phyloP scores from a whole-genome alignment of 2,113 vertebrate genomes.

The Odocoileus hemionus region DNA sequence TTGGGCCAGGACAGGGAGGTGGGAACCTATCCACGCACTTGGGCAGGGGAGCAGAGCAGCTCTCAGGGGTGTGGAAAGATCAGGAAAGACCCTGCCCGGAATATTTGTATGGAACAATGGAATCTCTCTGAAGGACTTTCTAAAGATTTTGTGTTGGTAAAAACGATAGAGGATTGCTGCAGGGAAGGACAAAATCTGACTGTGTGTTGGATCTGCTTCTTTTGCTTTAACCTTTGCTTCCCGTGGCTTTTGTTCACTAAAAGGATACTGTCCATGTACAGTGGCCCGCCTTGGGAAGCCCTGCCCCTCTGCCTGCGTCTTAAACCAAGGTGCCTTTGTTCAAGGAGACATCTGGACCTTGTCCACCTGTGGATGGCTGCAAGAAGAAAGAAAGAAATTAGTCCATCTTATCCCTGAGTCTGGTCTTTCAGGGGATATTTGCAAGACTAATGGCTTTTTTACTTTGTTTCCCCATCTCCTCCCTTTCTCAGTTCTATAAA shows the following conservation, averaged over 20 bases:
- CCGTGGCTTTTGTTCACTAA: not conserved
- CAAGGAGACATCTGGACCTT: not conserved
- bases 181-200: not conserved
- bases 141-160: not conserved
- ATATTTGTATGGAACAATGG: not conserved
- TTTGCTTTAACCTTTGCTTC: not conserved
- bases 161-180: not conserved
- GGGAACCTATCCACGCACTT: not conserved
- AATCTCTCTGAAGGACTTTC: accelerated
- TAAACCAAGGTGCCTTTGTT: not conserved
- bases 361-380: not conserved
- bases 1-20: not conserved
- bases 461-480: not conserved
- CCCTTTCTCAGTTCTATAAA: not conserved
- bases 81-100: accelerated
- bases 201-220: not conserved
- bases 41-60: too few species aligned
- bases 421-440: not conserved
- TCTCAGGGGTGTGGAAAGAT: accelerated
- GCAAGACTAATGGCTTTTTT: not conserved
- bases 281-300: not conserved
- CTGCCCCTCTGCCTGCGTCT: not conserved
- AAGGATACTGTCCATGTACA: not conserved
- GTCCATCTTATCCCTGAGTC: accelerated
- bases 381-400: not conserved